These are phyloP conservation scores for Camelus bactrianus DNA, from an alignment of 2,113 vertebrate genomes.

Conservation along the genomic window DNA sequence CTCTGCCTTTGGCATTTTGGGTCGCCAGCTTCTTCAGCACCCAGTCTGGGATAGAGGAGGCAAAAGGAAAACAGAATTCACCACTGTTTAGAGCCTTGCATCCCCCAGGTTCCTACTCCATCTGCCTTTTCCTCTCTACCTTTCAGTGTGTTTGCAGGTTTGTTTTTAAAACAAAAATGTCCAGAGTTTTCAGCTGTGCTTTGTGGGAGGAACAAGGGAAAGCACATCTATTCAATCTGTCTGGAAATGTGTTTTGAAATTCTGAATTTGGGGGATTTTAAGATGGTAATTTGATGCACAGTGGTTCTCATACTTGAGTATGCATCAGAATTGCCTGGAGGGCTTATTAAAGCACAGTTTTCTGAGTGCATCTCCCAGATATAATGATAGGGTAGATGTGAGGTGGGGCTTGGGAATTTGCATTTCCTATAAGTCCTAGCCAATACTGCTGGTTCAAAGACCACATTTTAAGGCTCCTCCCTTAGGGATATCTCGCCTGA, in stretches of 20 bases:
- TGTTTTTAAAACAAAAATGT: background rate
- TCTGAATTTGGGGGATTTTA: background rate
- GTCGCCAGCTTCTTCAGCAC: background rate
- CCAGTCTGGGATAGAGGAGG: background rate
- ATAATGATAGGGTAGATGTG: background rate
- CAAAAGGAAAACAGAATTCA: background rate
- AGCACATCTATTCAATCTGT: background rate
- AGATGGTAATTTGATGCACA: background rate
- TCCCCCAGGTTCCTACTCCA: background rate
- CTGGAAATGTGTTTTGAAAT: conserved; percentile 24
- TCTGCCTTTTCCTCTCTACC: background rate
- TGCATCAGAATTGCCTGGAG: background rate
- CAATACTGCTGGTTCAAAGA: background rate
- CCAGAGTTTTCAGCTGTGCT: background rate
- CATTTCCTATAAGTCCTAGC: background rate
- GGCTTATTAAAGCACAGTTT: background rate
- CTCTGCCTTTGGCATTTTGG: background rate
- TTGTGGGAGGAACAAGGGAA: background rate
- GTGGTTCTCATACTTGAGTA: background rate
- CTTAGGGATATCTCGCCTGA: background rate
- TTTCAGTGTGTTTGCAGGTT: background rate
- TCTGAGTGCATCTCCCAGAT: background rate
- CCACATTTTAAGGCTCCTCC: conserved; percentile 11
- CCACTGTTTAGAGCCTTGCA: background rate
- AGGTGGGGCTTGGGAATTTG: background rate